Evolutionary conservation across 2,888 invertebrate species (phyloP).

Genomic region (Macaria liturata): DNA sequence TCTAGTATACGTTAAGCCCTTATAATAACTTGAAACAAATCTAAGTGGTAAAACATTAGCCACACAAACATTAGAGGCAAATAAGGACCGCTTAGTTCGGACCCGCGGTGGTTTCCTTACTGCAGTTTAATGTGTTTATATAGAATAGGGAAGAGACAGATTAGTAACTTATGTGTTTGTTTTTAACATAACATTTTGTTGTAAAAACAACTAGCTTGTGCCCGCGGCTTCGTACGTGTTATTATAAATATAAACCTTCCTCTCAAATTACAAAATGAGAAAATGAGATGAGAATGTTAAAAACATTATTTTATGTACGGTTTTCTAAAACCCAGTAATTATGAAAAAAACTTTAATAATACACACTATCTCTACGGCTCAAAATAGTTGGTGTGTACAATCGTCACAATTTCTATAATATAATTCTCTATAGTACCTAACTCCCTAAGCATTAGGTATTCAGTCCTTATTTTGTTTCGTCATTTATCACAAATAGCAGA

Average conservation of each 20-base stretch:
- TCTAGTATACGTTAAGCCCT: too few relatives aligned
- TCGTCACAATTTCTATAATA: neutral
- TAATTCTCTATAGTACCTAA: slow-evolving; percentile 40
- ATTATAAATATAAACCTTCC: too few relatives aligned
- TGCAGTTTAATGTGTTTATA: slow-evolving; percentile 65
- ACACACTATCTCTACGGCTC: too few relatives aligned
- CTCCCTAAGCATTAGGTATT: slow-evolving; percentile 63
- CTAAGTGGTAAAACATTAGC: slow-evolving; percentile 10
- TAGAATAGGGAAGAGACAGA: slow-evolving; percentile 29
- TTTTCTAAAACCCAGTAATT: too few relatives aligned
- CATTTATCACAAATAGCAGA: slow-evolving; percentile 73
- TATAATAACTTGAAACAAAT: too few relatives aligned
- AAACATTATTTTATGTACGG: too few relatives aligned
- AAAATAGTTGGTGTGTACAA: neutral
- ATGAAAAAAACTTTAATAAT: too few relatives aligned
- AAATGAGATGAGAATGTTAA: too few relatives aligned
- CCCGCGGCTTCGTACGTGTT: too few relatives aligned
- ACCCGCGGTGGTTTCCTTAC: slow-evolving; percentile 63
- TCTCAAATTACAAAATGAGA: too few relatives aligned
- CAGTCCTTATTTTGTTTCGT: slow-evolving; percentile 73
- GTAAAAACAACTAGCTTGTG: too few relatives aligned
- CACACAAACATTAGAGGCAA: slow-evolving; percentile 27
- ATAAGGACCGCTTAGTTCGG: slow-evolving; percentile 28
- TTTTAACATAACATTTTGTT: too few relatives aligned
- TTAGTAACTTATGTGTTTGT: neutral